phyloP scores from a whole-genome alignment of 30 jellyfish, hydroid and myxozoan species.

The Sanderia malayensis region DNA sequence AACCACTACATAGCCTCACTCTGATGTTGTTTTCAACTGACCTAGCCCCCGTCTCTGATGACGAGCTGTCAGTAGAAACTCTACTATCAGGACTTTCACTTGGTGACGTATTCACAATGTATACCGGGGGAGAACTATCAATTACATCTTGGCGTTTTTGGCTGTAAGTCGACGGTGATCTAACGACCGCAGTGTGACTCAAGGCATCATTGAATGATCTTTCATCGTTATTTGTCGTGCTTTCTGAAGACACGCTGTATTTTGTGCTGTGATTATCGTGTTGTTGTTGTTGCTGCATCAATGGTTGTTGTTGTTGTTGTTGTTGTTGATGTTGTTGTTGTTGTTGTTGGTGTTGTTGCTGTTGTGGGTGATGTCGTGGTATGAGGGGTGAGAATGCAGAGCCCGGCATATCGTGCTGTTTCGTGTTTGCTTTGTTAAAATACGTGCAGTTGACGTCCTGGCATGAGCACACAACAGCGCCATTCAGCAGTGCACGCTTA shows the following conservation, averaged over 20 bases:
- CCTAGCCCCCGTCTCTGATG: conserved; percentile 15
- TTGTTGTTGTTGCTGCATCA: no score
- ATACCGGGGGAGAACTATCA: conserved; percentile 54
- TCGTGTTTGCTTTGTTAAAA: conserved; percentile 13
- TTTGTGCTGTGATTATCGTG: no score
- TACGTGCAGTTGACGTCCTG: conserved; percentile 40
- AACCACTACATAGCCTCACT: conserved; percentile 32
- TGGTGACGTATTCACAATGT: conserved; percentile 62
- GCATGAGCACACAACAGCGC: conserved; percentile 37
- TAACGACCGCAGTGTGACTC: no score
- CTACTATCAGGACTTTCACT: conserved; percentile 56
- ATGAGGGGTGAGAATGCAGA: conserved; percentile 64
- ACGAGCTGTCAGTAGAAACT: conserved; percentile 39
- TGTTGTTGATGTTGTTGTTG: no score
- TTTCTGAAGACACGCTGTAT: no score
- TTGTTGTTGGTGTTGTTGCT: background rate
- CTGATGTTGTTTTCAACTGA: conserved; percentile 12
- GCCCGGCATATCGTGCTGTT: conserved; percentile 35
- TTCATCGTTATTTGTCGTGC: no score
- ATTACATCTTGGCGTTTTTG: no score
- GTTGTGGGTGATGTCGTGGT: conserved; percentile 35
- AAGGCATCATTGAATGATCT: no score
- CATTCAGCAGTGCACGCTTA: conserved; percentile 10
- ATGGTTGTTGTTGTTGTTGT: no score
- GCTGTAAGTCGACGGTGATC: no score